Evolutionary conservation across 2,797 vertebrate species (phyloP).

Genomic region (Heterohyrax brucei): DNA sequence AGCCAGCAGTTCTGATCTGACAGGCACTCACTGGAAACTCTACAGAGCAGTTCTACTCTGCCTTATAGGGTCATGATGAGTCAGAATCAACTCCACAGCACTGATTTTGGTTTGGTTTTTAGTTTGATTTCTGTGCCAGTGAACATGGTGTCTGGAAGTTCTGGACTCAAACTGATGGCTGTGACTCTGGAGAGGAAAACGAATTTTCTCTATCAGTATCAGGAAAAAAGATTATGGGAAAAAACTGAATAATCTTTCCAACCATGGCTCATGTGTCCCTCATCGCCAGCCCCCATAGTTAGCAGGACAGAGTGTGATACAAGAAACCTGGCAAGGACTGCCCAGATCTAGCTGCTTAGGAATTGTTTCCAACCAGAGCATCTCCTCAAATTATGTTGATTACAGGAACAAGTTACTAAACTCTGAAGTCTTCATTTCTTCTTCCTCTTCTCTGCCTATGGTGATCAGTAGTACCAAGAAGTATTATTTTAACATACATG

Average conservation of each 20-base stretch:
- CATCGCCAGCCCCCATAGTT: background rate
- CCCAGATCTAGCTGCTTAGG: background rate
- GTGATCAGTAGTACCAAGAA: background rate
- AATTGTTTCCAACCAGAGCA: conserved; percentile 42
- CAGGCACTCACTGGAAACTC: too few relatives aligned
- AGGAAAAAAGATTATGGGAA: background rate
- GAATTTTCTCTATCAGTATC: background rate
- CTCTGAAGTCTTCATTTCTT: conserved; percentile 17
- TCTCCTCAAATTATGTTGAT: conserved; percentile 12
- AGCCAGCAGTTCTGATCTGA: too few relatives aligned
- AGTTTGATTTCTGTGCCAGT: conserved; percentile 20
- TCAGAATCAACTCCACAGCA: too few relatives aligned
- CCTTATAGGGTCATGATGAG: too few relatives aligned
- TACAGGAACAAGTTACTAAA: conserved; percentile 9
- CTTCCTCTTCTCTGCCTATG: conserved; percentile 22
- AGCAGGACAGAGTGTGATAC: background rate
- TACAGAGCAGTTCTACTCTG: too few relatives aligned
- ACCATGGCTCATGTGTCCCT: background rate
- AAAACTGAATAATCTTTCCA: background rate
- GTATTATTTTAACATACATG: background rate
- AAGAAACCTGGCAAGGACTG: background rate
- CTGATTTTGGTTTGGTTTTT: background rate
- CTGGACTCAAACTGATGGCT: conserved; percentile 23
- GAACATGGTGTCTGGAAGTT: conserved; percentile 52
- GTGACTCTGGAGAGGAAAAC: background rate